Base-by-base conservation (phyloP, 2,113 vertebrate genomes). In the Sceloporus tristichus region DNA sequence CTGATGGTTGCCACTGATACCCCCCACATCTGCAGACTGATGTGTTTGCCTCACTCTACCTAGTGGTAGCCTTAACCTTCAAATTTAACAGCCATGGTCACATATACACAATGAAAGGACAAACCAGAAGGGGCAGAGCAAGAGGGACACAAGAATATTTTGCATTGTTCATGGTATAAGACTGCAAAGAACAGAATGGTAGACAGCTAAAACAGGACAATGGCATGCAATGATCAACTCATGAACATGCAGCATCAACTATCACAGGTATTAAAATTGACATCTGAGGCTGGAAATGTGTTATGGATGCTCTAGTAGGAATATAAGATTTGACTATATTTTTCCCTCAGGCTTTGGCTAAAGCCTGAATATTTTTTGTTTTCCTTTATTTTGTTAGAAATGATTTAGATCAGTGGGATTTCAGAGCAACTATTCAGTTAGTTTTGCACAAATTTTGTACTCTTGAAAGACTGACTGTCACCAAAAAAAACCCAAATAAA, bases 381-480 rank as follows among this genome's bases (percentile, higher is more conserved):
- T 27, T 71, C 34, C 23, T 77, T 27, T 71, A 34, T 56, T 77
- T 82, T 82, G 29, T 77, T 77, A 70, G 48, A 68, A 89, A 70
- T 27, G 71, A 27, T 56, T 85, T 77, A 59, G 59, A 86, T 82
- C 79, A 71, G 38, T 19, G 13, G 27, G 59, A 40, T 53, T 79
- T 66, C 29, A 89, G 74, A 70, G 19, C 16, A 68, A 53, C 56
- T 40, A 54, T 74, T 65, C 27, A 75, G 48, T 19, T 19, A 34
- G 5, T 29, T 75, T 14, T 18, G 34, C n/a, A 71, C 8, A 18
- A 71, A 16, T 59, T 76, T 77, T 88, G 23, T 38, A 83, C 77
- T 77, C 42, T 88, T 59, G 59, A 70, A 53, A 85, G 71, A 89
- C 18, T 82, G 79, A 23, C 71, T 68, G 7, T 2, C 11, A 6